These are phyloP conservation scores for Rhingia rostrata DNA, from an alignment of 2,888 invertebrate species.

Conservation along the genomic window DNA sequence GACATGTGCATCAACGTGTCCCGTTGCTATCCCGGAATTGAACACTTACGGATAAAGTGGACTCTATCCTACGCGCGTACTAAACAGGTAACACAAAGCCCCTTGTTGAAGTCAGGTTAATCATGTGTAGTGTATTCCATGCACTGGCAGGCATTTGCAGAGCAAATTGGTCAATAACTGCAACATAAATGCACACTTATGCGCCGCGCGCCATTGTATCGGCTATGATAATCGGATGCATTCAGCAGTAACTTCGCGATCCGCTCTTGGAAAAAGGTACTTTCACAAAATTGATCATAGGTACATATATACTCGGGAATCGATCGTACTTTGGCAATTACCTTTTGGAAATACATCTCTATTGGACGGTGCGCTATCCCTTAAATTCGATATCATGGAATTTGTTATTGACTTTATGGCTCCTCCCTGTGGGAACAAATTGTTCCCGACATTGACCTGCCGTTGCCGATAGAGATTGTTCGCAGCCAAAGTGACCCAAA, in stretches of 20 bases:
- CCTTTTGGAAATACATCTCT: conserved; percentile 14
- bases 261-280: conserved; percentile 36
- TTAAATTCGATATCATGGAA: conserved; percentile 27
- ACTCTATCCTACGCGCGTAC: conserved; percentile 40
- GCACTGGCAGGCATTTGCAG: conserved; percentile 27
- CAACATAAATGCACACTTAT: conserved; percentile 40
- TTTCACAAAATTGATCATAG: conserved; percentile 61
- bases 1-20: conserved; percentile 56
- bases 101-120: conserved; percentile 51
- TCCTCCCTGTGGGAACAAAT: background rate
- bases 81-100: conserved; percentile 15
- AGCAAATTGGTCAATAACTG: conserved; percentile 56
- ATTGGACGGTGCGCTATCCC: conserved; percentile 35
- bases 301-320: conserved; percentile 14
- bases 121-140: conserved; percentile 46
- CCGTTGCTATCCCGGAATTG: conserved; percentile 69
- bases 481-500: conserved; percentile 12
- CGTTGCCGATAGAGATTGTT: conserved; percentile 48
- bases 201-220: background rate
- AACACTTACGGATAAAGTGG: conserved; percentile 56
- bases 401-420: conserved; percentile 10
- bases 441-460: conserved; percentile 28
- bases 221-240: conserved; percentile 38
- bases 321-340: conserved; percentile 42
- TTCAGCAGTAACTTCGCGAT: conserved; percentile 41